Base-by-base conservation (phyloP, 2,797 vertebrate genomes). In the Poeciliopsis presidionis region DNA sequence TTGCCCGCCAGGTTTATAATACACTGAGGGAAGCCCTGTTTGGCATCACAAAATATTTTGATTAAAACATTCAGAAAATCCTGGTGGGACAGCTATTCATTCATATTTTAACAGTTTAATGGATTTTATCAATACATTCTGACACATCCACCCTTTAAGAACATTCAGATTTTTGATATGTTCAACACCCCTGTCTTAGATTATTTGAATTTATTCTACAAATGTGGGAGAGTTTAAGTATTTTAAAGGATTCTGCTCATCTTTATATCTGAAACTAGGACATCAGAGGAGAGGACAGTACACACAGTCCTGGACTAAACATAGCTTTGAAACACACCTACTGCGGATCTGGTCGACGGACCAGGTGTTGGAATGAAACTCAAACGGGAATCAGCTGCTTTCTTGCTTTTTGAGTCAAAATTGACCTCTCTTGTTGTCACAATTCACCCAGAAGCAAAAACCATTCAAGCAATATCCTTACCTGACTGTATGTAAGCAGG, bases 251-350 rank as follows among this genome's bases (percentile, higher is more conserved):
- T 57, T 47, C 0, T 7, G 36, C 55, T 28, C 12, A 25, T 12
- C 18, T 46, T 81, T 79, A 69, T 70, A 87, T 76, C 77, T 82
- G 79, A 75, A 90, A 91, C 43, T 85, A 72, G 89, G 83, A 87
- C 88, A 87, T 79, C 51, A 14, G 12, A 46, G 25, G 36, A 78
- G 57, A 76, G 72, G n/a, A 59, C 51, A 74, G 86, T 47, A 85
- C 83, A 79, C 74, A 39, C n/a, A 71, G 84, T 86, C 73, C 77
- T 78, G 70, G 8, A 71, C 92, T 85, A 92, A 90, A 90, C 83
- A 87, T 90, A 90, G 88, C 82, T 82, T 63, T 71, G 72, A 85
- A 82, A 85, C 80, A 83, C 75, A 85, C 83, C 84, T 86, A 43
- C 78, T 47, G 74, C 67, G 57, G 78, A 61, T 59, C 61, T 70